Conservation (phyloP, 2,113 vertebrate species). For the Corapipo altera region DNA sequence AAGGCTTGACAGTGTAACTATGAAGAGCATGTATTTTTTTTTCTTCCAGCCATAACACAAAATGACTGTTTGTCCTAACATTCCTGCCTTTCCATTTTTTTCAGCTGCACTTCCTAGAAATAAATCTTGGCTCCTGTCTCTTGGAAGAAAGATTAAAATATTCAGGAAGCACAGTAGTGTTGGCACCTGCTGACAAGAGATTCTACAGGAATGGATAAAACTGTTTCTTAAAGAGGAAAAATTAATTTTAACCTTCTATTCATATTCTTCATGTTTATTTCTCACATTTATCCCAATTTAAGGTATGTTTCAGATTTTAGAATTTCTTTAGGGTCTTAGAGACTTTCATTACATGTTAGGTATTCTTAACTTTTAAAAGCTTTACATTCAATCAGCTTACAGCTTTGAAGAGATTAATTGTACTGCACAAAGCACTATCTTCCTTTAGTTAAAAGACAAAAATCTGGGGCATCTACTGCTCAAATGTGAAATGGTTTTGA, state of each 20-base stretch:
- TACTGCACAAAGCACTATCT: neutral
- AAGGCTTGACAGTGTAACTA: neutral
- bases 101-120: neutral
- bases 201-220: neutral
- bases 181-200: neutral
- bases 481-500: neutral
- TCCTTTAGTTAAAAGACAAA: neutral
- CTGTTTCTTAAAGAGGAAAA: neutral
- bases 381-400: neutral
- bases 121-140: neutral
- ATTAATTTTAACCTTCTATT: neutral
- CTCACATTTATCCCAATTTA: neutral
- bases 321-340: neutral
- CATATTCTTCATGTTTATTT: neutral
- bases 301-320: neutral
- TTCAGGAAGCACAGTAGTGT: neutral
- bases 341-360: neutral
- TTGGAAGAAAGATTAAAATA: neutral
- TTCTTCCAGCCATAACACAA: neutral
- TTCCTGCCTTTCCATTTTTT: neutral
- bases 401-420: neutral
- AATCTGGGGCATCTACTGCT: neutral
- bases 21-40: neutral
- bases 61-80: neutral
- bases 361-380: neutral